These are phyloP conservation scores for Pelobates cultripes DNA, from an alignment of 2,797 vertebrate genomes.

Conservation along the genomic window DNA sequence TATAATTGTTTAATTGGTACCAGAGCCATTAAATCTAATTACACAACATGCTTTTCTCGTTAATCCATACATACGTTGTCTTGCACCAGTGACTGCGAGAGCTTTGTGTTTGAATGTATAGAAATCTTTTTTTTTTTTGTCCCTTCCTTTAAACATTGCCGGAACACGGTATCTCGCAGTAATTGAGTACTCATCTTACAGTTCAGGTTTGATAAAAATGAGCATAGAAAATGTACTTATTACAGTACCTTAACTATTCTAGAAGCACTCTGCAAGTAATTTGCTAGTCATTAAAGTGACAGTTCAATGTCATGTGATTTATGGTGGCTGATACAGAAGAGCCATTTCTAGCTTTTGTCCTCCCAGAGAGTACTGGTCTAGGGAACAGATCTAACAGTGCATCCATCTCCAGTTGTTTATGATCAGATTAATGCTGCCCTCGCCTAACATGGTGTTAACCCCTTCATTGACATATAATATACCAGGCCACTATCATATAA, in stretches of 20 bases:
- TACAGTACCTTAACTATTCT: conserved; percentile 27
- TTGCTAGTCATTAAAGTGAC: conserved; percentile 41
- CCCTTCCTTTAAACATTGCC: neutral
- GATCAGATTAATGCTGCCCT: neutral
- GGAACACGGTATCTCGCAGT: neutral
- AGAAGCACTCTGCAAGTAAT: conserved; percentile 26
- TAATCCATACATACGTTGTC: too few relatives aligned
- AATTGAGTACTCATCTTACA: neutral
- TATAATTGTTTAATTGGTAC: too few relatives aligned
- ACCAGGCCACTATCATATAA: too few relatives aligned
- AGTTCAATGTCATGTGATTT: conserved; percentile 47
- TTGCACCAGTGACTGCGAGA: too few relatives aligned
- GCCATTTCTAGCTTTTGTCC: conserved; percentile 21
- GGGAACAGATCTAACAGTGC: neutral
- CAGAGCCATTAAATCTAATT: too few relatives aligned
- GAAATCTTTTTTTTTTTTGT: neutral
- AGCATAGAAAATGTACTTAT: conserved; percentile 20
- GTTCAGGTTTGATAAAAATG: neutral
- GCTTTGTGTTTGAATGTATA: too few relatives aligned
- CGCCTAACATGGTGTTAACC: neutral
- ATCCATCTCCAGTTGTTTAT: neutral
- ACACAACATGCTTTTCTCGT: too few relatives aligned
- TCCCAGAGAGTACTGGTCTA: conserved; percentile 14
- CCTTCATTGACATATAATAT: too few relatives aligned
- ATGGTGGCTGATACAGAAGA: conserved; percentile 32